These are phyloP conservation scores for Polietes domitor DNA, from an alignment of 2,888 invertebrate genomes.

Conservation along the genomic window DNA sequence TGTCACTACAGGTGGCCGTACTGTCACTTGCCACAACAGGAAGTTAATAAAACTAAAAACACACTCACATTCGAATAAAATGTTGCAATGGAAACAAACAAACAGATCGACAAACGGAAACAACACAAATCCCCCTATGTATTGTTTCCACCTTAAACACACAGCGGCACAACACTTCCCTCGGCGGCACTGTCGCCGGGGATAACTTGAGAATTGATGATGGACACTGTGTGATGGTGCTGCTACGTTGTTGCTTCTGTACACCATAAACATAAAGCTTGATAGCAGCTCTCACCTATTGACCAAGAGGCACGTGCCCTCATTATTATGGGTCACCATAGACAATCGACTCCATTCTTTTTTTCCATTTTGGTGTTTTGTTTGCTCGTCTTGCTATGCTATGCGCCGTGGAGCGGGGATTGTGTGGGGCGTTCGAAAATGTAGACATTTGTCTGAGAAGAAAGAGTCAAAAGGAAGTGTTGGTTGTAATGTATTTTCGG, in stretches of 20 bases:
- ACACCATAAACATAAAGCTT: conserved; percentile 16
- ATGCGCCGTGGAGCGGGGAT: background rate
- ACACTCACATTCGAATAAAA: conserved; percentile 29
- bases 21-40: conserved; percentile 43
- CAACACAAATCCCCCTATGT: conserved; percentile 42
- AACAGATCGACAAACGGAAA: conserved; percentile 49
- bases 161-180: background rate
- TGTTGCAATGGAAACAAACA: conserved; percentile 13
- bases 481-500: conserved; percentile 20
- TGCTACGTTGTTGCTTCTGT: background rate
- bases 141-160: conserved; percentile 33
- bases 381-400: background rate
- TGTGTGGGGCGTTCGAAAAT: background rate
- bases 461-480: conserved; percentile 17
- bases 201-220: conserved; percentile 60
- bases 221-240: conserved; percentile 37
- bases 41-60: conserved; percentile 61
- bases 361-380: conserved; percentile 12
- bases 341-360: conserved; percentile 29
- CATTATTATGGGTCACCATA: conserved; percentile 57
- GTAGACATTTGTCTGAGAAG: background rate
- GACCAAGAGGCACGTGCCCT: conserved; percentile 46
- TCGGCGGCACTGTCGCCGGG: conserved; percentile 45
- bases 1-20: conserved; percentile 62
- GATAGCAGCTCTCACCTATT: conserved; percentile 1